phyloP scores from a whole-genome alignment of 2,888 invertebrate species.

The Nomada fabriciana region DNA sequence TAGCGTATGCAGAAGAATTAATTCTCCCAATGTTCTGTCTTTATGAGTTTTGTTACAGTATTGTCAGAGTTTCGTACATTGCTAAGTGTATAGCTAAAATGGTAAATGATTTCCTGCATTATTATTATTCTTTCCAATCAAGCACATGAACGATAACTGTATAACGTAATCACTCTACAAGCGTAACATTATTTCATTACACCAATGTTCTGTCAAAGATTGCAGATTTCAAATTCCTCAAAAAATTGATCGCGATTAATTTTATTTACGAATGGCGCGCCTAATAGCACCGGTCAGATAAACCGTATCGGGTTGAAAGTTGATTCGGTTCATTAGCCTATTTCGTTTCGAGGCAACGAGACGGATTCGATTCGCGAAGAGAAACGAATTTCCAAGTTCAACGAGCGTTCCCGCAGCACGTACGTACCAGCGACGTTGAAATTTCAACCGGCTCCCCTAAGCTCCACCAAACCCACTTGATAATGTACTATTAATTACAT shows the following conservation, averaged over 20 bases:
- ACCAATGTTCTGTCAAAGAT: too few species aligned
- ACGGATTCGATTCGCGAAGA: neutral
- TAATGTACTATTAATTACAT: slow-evolving; percentile 43
- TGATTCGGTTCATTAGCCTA: neutral
- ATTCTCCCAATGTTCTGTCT: too few species aligned
- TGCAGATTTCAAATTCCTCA: too few species aligned
- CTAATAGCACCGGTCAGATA: neutral
- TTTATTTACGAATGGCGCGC: neutral
- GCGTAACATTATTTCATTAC: too few species aligned
- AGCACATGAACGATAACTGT: too few species aligned
- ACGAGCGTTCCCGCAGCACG: neutral
- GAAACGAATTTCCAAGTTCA: slow-evolving; percentile 15
- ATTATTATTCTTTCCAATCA: too few species aligned
- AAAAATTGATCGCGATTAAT: neutral
- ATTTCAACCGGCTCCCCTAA: slow-evolving; percentile 25
- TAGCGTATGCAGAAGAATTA: too few species aligned
- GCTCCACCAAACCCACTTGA: slow-evolving; percentile 27
- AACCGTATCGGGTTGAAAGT: neutral
- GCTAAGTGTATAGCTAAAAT: too few species aligned
- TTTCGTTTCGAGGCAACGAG: neutral
- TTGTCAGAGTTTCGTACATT: too few species aligned
- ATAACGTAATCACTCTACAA: too few species aligned
- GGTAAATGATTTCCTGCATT: too few species aligned
- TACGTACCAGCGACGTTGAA: slow-evolving; percentile 1
- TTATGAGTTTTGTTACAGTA: too few species aligned